Conservation (phyloP, 2,888 invertebrate species). For the Pachydiplax longipennis region DNA sequence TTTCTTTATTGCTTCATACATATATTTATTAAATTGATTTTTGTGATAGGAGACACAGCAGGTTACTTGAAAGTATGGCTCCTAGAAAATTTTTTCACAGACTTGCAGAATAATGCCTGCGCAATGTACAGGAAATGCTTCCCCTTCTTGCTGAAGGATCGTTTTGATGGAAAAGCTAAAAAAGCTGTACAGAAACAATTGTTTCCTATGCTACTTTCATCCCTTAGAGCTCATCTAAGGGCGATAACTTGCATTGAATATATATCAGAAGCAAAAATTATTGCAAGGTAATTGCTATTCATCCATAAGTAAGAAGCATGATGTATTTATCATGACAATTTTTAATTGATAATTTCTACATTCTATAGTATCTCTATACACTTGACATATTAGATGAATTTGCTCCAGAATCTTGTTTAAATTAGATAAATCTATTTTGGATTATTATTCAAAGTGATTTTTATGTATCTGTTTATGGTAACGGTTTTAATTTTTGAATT, state of each 20-base stretch:
- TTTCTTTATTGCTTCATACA: not conserved
- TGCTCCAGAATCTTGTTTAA: too few relatives aligned
- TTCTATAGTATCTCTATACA: not conserved
- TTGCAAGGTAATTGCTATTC: slow-evolving; percentile 67
- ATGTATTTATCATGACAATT: too few relatives aligned
- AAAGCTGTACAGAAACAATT: slow-evolving; percentile 68
- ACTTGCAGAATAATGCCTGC: slow-evolving; percentile 59
- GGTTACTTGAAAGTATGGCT: slow-evolving; percentile 86
- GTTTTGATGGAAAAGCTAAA: slow-evolving; percentile 73
- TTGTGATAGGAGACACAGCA: slow-evolving; percentile 60
- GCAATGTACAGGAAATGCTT: slow-evolving; percentile 71
- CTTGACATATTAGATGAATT: too few relatives aligned
- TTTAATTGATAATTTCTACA: not conserved
- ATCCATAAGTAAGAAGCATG: not conserved
- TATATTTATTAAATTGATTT: not conserved
- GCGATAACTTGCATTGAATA: slow-evolving; percentile 72
- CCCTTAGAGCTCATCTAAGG: slow-evolving; percentile 75
- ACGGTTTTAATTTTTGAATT: not conserved
- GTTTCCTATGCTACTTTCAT: slow-evolving; percentile 72
- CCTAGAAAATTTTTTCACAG: slow-evolving; percentile 69
- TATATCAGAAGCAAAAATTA: slow-evolving; percentile 69
- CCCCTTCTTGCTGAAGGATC: slow-evolving; percentile 75
- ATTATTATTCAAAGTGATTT: not conserved
- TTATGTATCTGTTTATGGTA: not conserved
- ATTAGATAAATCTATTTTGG: too few relatives aligned